Conservation (phyloP, 2,888 invertebrate genomes). For the Schizaphis graminum region DNA sequence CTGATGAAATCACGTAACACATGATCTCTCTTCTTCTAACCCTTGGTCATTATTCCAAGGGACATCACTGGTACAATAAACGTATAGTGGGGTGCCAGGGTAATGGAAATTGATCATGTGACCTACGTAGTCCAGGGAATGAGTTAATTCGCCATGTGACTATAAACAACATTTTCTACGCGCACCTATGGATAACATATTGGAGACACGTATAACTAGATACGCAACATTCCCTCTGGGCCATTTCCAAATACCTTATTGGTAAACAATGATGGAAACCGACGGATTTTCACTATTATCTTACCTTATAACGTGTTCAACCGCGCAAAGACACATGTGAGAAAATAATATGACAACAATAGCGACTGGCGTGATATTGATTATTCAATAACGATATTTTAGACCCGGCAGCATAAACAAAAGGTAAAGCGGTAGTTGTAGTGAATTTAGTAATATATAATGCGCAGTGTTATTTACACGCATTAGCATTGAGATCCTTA, state of each 20-base stretch:
- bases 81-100: neutral
- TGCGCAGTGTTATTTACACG: neutral
- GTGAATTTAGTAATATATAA: neutral
- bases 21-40: neutral
- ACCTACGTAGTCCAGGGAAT: conserved; percentile 34
- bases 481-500: neutral
- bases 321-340: conserved; percentile 9
- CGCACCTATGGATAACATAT: conserved; percentile 29
- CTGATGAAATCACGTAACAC: conserved; percentile 36
- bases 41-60: neutral
- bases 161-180: conserved; percentile 43
- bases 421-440: neutral
- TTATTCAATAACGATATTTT: neutral
- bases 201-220: conserved; percentile 40
- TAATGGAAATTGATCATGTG: conserved; percentile 61
- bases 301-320: too few species aligned
- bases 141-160: conserved; percentile 53
- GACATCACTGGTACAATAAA: conserved; percentile 1
- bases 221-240: neutral
- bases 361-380: neutral
- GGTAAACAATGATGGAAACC: conserved; percentile 37
- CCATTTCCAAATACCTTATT: conserved; percentile 26
- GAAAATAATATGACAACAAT: neutral
- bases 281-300: neutral
- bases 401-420: neutral